Evolutionary conservation across 2,797 vertebrate genomes (phyloP).

Genomic region (Micrastur ruficollis): DNA sequence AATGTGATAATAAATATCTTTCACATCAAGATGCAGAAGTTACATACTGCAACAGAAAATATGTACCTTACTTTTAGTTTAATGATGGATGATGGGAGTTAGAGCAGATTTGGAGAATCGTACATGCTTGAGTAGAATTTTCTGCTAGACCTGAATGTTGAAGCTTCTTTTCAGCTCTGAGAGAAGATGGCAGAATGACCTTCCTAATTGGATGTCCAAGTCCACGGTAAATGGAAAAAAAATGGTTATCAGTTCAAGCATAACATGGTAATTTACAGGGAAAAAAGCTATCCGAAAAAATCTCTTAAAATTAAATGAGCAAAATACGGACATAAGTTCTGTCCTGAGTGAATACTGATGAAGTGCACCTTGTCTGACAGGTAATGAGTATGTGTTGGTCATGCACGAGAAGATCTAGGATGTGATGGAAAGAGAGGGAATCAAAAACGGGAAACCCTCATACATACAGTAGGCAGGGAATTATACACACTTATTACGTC

Average conservation of each 20-base stretch:
- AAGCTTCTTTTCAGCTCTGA: not conserved
- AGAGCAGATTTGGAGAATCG: not conserved
- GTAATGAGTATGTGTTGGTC: not conserved
- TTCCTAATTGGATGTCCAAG: not conserved
- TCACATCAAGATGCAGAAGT: not conserved
- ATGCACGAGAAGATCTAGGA: not conserved
- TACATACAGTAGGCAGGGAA: not conserved
- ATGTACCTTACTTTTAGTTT: not conserved
- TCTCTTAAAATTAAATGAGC: not conserved
- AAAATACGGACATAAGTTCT: not conserved
- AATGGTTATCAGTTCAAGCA: not conserved
- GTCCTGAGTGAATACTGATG: not conserved
- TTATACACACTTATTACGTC: not conserved
- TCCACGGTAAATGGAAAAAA: not conserved
- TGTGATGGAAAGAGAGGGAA: not conserved
- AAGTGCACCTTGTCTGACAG: not conserved
- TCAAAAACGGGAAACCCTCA: not conserved
- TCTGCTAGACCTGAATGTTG: not conserved
- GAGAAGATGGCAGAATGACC: not conserved
- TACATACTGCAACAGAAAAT: not conserved
- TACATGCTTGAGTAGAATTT: not conserved
- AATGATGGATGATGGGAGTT: not conserved
- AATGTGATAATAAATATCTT: not conserved
- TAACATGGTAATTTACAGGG: not conserved
- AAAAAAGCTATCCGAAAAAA: not conserved